phyloP scores from a whole-genome alignment of 2,888 invertebrate species.

The Netelia melanura region DNA sequence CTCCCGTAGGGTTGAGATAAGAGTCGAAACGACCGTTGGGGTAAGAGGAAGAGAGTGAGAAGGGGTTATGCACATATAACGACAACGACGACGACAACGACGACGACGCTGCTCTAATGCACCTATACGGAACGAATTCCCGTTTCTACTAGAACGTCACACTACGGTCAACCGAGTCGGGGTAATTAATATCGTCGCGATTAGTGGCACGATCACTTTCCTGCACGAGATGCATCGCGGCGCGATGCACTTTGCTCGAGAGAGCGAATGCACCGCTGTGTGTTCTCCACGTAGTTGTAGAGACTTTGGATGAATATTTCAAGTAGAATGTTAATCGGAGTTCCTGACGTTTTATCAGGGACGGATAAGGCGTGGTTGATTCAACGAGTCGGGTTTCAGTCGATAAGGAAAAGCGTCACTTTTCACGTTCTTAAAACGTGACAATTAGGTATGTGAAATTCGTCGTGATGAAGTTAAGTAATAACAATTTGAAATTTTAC shows the following conservation, averaged over 20 bases:
- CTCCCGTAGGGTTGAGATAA: conserved; percentile 57
- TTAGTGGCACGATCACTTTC: conserved; percentile 74
- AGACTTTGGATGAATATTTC: no score
- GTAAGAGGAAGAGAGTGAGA: conserved; percentile 12
- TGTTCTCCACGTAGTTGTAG: no score
- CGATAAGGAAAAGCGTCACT: no score
- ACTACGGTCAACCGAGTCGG: conserved; percentile 53
- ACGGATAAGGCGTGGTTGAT: no score
- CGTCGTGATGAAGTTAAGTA: no score
- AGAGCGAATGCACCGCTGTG: no score
- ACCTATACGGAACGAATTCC: conserved; percentile 62
- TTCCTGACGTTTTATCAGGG: no score
- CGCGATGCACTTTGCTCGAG: neutral
- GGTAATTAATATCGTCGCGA: conserved; percentile 76
- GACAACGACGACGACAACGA: conserved; percentile 50
- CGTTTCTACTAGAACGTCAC: conserved; percentile 73
- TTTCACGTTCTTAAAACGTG: no score
- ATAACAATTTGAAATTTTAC: no score
- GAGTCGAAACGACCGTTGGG: conserved; percentile 28
- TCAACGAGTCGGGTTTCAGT: no score
- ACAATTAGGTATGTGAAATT: no score
- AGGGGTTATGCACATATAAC: conserved; percentile 34
- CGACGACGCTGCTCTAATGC: conserved; percentile 62
- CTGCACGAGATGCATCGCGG: conserved; percentile 67
- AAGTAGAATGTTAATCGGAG: no score